Base-by-base conservation (phyloP, 2,888 invertebrate genomes). In the Drosophila paracracens region DNA sequence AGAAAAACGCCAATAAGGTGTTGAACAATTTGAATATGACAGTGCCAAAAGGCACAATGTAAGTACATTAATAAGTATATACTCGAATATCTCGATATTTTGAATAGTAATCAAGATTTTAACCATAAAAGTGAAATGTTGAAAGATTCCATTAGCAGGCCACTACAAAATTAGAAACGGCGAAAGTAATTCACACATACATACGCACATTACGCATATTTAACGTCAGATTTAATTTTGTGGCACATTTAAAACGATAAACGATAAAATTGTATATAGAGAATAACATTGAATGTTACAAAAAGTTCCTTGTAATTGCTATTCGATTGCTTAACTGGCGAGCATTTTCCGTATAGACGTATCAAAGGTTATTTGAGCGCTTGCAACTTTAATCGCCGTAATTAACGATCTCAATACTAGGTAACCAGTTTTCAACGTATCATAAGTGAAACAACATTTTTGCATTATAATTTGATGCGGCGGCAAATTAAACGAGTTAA, bases 31-130 rank as follows among this genome's bases (percentile, higher is more conserved):
- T 98, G 76, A 97, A 97, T 94, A 97, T 98, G 97, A 98, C 98
- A 67, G 98, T 98, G 75, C 97, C 96, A 84, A 97, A 97, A 93
- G 98, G 98, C 90, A 97, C 98, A 79, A 98, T 98, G 98, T 98
- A 94, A 97, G 97, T 96, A 81, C 21, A 50, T 25, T 18, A 2
- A 27, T 11, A 29, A 1, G 27, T 16, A 27, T 21, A 35, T 5
- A 56, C 27, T 13, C 18, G 10, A 43, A 29, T 18, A 43, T 38
- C 16, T 25, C 18, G 4, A 21, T 13, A 38, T 31, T 18, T 21
- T 13, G 40, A 6, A n/a, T 54, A 50, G 51, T 64, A 72, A 72
- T 60, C 29, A 43, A 40, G 60, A 52, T 40, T 58, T 68, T 31
- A 61, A 52, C 64, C 40, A 78, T 70, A 76, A 72, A 83, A 81